Percentiles rank a stretch among this genome's conserved stretches.
Evolutionary conservation across 2,888 invertebrate genomes (phyloP).

Genomic region (Zaprionus obscuricornis): DNA sequence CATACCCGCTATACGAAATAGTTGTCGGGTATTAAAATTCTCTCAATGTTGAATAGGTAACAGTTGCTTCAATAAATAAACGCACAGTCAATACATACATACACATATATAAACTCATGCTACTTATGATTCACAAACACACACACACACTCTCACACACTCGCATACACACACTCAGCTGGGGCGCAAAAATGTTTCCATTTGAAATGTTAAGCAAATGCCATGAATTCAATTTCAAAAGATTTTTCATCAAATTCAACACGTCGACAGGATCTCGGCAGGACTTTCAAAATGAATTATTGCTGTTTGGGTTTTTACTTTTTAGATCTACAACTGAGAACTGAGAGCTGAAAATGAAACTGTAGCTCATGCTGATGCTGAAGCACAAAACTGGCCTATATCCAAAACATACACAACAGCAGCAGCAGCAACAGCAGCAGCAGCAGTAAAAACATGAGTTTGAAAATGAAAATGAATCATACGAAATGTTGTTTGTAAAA

Average conservation of each 20-base stretch:
- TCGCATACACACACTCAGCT: constrained; percentile 1
- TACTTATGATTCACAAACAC: too few species aligned
- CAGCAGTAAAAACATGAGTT: constrained; percentile 1
- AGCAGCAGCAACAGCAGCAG: too few species aligned
- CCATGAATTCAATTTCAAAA: constrained; percentile 62
- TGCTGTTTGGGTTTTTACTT: constrained; percentile 53
- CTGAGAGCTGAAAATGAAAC: constrained; percentile 8
- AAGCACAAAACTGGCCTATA: constrained; percentile 13
- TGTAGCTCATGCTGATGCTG: constrained; percentile 7
- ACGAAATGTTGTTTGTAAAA: constrained; percentile 48
- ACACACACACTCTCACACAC: constrained; percentile 10
- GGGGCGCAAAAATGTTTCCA: constrained; percentile 25
- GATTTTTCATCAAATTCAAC: constrained; percentile 63
- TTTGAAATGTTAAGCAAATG: constrained; percentile 53
- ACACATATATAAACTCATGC: too few species aligned
- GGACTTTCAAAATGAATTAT: constrained; percentile 66
- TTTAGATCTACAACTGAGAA: not conserved
- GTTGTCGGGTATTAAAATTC: too few species aligned
- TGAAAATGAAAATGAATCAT: constrained; percentile 42
- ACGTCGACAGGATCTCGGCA: constrained; percentile 34
- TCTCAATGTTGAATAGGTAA: constrained; percentile 3
- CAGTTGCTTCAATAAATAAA: constrained; percentile 49
- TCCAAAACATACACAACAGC: constrained; percentile 23
- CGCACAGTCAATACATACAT: too few species aligned
- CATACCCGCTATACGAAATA: too few species aligned